These are phyloP conservation scores for Leptinotarsa haldemani DNA, from an alignment of 2,888 invertebrate genomes.

Conservation along the genomic window DNA sequence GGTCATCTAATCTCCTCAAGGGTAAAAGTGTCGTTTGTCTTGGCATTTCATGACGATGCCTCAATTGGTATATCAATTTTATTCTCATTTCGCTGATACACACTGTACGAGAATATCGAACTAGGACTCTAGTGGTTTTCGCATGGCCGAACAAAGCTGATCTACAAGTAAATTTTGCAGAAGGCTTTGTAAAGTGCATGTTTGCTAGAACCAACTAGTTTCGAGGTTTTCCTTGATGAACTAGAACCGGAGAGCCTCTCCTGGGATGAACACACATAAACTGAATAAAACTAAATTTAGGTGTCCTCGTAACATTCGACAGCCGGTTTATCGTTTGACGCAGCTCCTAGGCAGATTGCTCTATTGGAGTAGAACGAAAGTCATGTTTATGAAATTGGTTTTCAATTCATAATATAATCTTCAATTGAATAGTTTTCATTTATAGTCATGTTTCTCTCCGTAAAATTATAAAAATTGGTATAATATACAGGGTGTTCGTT, in stretches of 20 bases:
- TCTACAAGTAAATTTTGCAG: background rate
- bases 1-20: no score
- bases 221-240: conserved; percentile 1
- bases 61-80: no score
- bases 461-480: background rate
- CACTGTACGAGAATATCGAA: no score
- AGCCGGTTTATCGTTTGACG: background rate
- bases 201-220: background rate
- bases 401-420: background rate
- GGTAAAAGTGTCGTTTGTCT: no score
- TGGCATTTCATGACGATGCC: no score
- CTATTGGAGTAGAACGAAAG: background rate
- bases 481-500: no score
- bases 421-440: background rate
- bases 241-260: background rate
- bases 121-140: background rate
- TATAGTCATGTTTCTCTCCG: background rate
- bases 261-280: background rate
- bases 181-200: background rate
- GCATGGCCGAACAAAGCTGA: background rate
- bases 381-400: background rate
- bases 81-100: no score
- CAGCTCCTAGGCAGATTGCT: background rate
- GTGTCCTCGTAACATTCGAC: background rate
- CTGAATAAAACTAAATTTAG: background rate